A percentile compares a stretch with the other conserved stretches of the same genome.
These are phyloP conservation scores for Orthosia cruda DNA, from an alignment of 2,888 invertebrate species.

Conservation along the genomic window DNA sequence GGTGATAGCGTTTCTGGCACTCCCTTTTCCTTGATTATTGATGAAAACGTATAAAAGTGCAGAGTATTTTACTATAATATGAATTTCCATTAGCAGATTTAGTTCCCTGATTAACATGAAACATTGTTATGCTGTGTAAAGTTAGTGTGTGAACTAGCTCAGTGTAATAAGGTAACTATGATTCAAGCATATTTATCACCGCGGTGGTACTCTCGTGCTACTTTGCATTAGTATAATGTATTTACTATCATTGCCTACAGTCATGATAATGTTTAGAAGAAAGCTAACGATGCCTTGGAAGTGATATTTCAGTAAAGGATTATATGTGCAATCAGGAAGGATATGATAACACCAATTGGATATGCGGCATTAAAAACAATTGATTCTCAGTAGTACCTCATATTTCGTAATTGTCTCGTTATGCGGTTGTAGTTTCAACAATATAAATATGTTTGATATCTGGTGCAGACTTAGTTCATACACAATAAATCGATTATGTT, in stretches of 20 bases:
- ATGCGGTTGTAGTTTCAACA: conserved; percentile 1
- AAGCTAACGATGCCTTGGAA: conserved; percentile 13
- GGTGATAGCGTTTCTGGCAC: conserved; percentile 75
- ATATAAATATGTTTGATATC: background rate
- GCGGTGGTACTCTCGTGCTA: conserved; percentile 50
- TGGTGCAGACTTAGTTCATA: background rate
- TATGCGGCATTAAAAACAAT: conserved; percentile 58
- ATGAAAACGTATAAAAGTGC: conserved; percentile 54
- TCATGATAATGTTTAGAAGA: background rate
- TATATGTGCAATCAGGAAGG: conserved; percentile 51
- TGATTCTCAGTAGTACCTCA: conserved; percentile 40
- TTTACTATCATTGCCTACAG: conserved; percentile 7
- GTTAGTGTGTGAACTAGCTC: conserved; percentile 54
- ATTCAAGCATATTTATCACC: conserved; percentile 55
- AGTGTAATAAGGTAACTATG: conserved; percentile 63
- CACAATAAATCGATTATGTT: background rate
- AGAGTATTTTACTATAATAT: conserved; percentile 58
- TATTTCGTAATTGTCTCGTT: conserved; percentile 34
- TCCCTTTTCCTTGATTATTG: conserved; percentile 75
- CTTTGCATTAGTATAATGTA: conserved; percentile 28
- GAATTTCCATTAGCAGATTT: conserved; percentile 46
- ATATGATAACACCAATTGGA: conserved; percentile 65
- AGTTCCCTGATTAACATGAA: conserved; percentile 49
- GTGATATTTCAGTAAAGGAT: conserved; percentile 21
- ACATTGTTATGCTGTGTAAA: conserved; percentile 45